A percentile compares a stretch with the other conserved stretches of the same genome.
Evolutionary conservation across 2,797 vertebrate species (phyloP).

Genomic region (Buceros bicornis): DNA sequence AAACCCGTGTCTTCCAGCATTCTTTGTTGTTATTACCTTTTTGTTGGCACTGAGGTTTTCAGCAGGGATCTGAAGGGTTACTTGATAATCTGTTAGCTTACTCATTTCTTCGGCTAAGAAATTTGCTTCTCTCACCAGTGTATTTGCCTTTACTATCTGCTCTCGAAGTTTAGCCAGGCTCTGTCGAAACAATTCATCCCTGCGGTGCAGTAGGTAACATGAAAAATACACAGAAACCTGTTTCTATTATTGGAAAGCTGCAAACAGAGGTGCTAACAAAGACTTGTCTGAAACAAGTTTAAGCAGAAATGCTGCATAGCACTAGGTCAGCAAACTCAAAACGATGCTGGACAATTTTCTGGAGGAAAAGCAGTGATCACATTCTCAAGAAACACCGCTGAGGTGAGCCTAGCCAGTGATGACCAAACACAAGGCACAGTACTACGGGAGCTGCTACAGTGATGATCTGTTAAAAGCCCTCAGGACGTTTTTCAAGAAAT

Average conservation of each 20-base stretch:
- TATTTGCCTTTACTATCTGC: conserved; percentile 96
- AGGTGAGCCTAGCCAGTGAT: not conserved
- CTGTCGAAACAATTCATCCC: conserved; percentile 96
- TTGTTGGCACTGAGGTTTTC: conserved; percentile 97
- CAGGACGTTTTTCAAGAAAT: conserved; percentile 25
- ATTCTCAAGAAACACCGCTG: not conserved
- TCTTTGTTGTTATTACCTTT: conserved; percentile 85
- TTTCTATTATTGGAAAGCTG: conserved; percentile 70
- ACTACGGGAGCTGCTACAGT: not conserved
- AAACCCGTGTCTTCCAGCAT: not conserved
- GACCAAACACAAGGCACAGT: not conserved
- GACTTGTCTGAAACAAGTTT: not conserved
- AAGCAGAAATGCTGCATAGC: not conserved
- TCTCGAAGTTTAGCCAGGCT: conserved; percentile 94
- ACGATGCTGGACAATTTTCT: not conserved
- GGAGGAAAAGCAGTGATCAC: not conserved
- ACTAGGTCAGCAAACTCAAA: not conserved
- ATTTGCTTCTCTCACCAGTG: conserved; percentile 96
- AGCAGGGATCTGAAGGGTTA: conserved; percentile 97
- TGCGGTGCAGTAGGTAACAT: conserved; percentile 72
- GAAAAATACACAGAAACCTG: conserved; percentile 52
- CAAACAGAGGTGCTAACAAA: conserved; percentile 9
- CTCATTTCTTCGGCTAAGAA: conserved; percentile 96
- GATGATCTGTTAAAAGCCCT: not conserved
- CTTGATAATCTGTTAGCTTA: conserved; percentile 96